Conservation (phyloP, 2,888 invertebrate genomes). For the Diachrysia chrysitis region DNA sequence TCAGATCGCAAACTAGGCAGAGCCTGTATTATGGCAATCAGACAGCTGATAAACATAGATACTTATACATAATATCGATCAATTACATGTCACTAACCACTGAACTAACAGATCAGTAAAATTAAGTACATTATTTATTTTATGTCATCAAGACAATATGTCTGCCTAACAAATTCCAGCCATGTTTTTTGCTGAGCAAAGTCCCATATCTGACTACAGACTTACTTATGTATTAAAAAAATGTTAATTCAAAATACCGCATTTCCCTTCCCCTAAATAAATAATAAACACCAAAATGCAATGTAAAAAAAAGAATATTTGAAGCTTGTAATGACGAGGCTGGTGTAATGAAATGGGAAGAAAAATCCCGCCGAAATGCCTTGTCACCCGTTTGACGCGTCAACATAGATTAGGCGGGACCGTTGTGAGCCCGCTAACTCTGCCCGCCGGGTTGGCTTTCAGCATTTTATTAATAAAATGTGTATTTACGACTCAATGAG, state of each 20-base stretch:
- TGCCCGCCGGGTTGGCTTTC: slow-evolving; percentile 23
- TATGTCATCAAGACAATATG: no score
- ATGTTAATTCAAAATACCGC: slow-evolving; percentile 22
- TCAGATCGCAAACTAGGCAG: no score
- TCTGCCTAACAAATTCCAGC: no score
- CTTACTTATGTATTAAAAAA: no score
- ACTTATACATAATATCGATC: no score
- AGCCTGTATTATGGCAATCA: no score
- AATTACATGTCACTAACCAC: no score
- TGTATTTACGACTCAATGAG: not conserved
- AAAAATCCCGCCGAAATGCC: slow-evolving; percentile 68
- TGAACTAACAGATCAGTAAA: no score
- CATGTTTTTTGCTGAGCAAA: no score
- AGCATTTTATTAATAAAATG: slow-evolving; percentile 27
- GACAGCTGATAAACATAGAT: no score
- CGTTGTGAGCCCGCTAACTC: slow-evolving; percentile 35
- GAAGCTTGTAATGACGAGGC: slow-evolving; percentile 55
- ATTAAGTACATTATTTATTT: not conserved
- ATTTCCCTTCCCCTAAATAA: slow-evolving; percentile 16
- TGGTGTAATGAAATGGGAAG: slow-evolving; percentile 67
- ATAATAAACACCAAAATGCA: slow-evolving; percentile 32
- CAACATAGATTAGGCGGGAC: slow-evolving; percentile 69
- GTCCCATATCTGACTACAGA: no score
- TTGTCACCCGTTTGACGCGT: slow-evolving; percentile 69
- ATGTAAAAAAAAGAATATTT: slow-evolving; percentile 46